These are phyloP conservation scores for Bos indicus DNA, from an alignment of 2,113 vertebrate species.

Conservation along the genomic window DNA sequence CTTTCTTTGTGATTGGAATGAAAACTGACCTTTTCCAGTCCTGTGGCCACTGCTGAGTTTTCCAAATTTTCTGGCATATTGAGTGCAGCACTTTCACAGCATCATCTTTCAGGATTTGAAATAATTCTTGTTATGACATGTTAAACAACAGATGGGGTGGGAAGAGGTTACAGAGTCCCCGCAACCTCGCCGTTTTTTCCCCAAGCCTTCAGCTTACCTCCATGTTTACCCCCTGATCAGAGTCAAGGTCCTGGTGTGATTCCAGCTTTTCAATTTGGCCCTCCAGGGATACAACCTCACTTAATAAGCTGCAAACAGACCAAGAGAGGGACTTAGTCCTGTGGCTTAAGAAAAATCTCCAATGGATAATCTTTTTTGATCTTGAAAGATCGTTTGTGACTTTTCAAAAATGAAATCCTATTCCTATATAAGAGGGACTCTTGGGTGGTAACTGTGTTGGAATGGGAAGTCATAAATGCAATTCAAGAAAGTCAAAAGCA, in stretches of 20 bases:
- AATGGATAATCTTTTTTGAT: neutral
- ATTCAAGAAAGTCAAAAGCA: neutral
- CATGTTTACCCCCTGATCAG: neutral
- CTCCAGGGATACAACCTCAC: slow-evolving; percentile 35
- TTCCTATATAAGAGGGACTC: neutral
- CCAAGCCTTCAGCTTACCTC: slow-evolving; percentile 7
- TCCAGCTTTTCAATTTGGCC: slow-evolving; percentile 28
- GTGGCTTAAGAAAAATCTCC: neutral
- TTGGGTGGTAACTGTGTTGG: neutral
- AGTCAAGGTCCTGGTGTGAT: neutral
- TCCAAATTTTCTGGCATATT: no score
- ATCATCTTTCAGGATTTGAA: no score
- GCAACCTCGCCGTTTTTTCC: neutral
- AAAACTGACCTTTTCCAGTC: no score
- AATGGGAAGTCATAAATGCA: neutral
- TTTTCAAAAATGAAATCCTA: neutral
- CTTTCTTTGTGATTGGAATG: no score
- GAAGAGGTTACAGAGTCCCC: no score
- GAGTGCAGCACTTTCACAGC: no score
- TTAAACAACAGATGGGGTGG: neutral
- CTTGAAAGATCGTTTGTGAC: neutral
- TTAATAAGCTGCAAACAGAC: slow-evolving; percentile 49
- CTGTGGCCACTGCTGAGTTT: no score
- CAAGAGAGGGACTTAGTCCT: neutral
- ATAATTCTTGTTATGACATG: neutral